Evolutionary conservation across 2,113 vertebrate genomes (phyloP), one percentile per base, ranked within the genome.

Genomic region (Bos taurus): DNA sequence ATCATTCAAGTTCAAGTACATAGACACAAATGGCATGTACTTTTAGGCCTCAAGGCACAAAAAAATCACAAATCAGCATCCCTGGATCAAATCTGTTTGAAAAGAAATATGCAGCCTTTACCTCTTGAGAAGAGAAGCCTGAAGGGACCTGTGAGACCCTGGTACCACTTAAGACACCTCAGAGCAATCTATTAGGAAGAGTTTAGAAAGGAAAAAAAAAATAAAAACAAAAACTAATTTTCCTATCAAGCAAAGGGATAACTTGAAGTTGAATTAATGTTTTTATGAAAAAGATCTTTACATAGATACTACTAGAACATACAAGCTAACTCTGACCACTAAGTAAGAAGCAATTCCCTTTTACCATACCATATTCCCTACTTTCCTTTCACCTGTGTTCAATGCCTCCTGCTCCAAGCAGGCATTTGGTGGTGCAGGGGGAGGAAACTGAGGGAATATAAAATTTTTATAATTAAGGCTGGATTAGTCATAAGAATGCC

Each of bases 401-500:
- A 23, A 26, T 54, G 84, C 12, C 28, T 96, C 62, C 92, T 50
- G 5, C 30, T 26, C 40, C 59, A 74, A 94, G 26, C 74, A 90
- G 28, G 21, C 77, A 88, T 82, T 97, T 95, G 71, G 25, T 81
- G 74, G 64, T 77, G 13, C 30, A 94, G 46, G 19, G 84, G 33
- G 25, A 95, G 82, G 95, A 96, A 96, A 97, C 62, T 30, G 93
- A 97, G 71, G 88, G 93, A 96, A 86, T 96, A 98, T 94, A 95
- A 94, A 82, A 95, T 97, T 97, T 95, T 98, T 97, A 98, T 98
- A 98, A 98, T 98, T 98, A 98, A 98, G 97, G 89, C 93, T 95
- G 95, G 97, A 98, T 98, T 98, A 98, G 97, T 77, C 67, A 82
- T 74, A 92, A 97, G 96, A 97, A 97, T 96, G 92, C 80, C 92